These are phyloP conservation scores for Choloepus didactylus DNA, from an alignment of 2,797 vertebrate genomes.

Conservation along the genomic window DNA sequence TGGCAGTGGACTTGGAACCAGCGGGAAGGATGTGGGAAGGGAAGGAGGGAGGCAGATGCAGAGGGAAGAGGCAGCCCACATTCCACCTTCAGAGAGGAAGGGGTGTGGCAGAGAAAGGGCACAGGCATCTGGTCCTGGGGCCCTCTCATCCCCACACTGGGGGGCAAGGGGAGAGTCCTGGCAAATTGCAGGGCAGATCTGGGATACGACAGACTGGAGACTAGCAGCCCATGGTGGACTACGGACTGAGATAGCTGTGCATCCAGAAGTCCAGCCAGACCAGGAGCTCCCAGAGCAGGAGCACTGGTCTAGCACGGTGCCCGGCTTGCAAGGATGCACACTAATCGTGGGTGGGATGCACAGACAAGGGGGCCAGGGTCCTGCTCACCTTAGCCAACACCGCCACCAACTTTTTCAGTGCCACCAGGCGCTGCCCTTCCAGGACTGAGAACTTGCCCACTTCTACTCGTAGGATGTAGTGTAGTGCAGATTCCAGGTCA, in stretches of 20 bases:
- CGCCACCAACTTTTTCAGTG: slow-evolving; percentile 91
- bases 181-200: neutral
- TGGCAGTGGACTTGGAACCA: neutral
- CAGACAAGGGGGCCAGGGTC: neutral
- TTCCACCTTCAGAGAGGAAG: neutral
- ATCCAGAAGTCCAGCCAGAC: neutral
- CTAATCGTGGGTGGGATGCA: fast-evolving
- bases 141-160: too few species aligned
- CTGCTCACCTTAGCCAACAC: slow-evolving; percentile 92
- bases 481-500: slow-evolving; percentile 94
- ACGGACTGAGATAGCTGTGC: too few species aligned
- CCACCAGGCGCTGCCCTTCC: slow-evolving; percentile 87
- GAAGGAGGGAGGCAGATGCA: neutral
- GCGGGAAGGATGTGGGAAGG: neutral
- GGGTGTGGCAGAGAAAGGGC: neutral
- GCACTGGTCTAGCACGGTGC: neutral
- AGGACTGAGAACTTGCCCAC: slow-evolving; percentile 88
- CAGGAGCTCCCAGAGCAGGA: neutral
- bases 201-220: neutral
- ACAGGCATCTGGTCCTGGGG: neutral
- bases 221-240: fast-evolving
- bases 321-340: fast-evolving
- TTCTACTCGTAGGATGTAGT: slow-evolving; percentile 94
- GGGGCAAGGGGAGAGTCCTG: too few species aligned
- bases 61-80: neutral